Conservation (phyloP, 2,113 vertebrate species). For the Ophiodon elongatus region DNA sequence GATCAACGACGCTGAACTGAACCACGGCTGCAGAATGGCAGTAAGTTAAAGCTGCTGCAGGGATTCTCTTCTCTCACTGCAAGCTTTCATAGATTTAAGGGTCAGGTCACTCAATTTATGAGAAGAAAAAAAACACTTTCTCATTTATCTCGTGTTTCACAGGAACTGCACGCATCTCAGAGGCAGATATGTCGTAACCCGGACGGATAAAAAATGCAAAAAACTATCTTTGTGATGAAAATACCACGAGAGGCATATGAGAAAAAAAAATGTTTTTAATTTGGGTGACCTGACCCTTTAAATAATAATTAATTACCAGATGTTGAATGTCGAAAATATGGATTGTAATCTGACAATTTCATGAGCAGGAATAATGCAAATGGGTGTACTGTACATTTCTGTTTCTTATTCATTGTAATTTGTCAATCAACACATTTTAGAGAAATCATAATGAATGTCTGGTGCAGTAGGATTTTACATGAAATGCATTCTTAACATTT, state of each 20-base stretch:
- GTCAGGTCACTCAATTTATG: neutral
- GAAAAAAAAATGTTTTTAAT: neutral
- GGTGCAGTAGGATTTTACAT: neutral
- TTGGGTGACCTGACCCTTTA: neutral
- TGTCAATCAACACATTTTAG: neutral
- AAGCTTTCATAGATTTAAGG: neutral
- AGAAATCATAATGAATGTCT: neutral
- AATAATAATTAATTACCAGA: neutral
- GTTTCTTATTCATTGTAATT: neutral
- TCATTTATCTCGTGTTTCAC: neutral
- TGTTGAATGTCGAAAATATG: no score
- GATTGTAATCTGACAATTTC: neutral
- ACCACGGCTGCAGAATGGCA: slow-evolving; percentile 63
- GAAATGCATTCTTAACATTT: neutral
- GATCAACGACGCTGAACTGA: neutral
- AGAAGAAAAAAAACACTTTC: neutral
- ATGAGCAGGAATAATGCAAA: neutral
- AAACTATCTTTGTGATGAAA: neutral
- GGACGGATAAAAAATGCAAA: neutral
- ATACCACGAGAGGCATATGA: neutral
- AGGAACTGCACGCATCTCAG: neutral
- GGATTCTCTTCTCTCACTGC: neutral
- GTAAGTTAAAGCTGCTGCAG: slow-evolving; percentile 49
- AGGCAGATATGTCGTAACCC: neutral
- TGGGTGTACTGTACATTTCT: no score